Base-by-base conservation (phyloP, 2,113 vertebrate species). In the Dicaeum eximium region DNA sequence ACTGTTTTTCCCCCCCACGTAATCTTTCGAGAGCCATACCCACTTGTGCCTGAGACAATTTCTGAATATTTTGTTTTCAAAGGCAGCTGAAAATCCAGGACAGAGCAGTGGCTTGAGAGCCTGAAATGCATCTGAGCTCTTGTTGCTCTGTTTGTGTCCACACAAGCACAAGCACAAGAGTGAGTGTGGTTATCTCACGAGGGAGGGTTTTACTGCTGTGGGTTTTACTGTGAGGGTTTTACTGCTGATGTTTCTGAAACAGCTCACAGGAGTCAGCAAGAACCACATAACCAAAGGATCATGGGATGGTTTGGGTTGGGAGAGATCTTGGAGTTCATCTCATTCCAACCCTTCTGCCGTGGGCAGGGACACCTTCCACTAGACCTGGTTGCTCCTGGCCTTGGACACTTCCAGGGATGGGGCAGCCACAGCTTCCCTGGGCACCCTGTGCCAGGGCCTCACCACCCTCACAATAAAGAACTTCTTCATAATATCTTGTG, bases 1-100 rank as follows among this genome's bases (percentile, higher is more conserved):
- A 16, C 23, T 10, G 24, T 33, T 24, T 12, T 13, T 10, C 1
- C 2, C 1, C 0, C 3, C 7, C 19, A 8, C 0, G 0, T 45
- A 70, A 64, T 67, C 15, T 88, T 66, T 50, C 0, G 0, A 78
- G 21, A 75, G 11, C 20, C 37, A 20, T 40, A 13, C 22, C 17
- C 22, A 21, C 31, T 67, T 72, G 24, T 60, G 38, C 57, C 48
- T 53, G 23, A 84, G 38, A n/a, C 30, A 62, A 78, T 66, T 95
- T 72, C 51, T 70, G 42, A 51, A 30, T 57, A 56, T 57, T 72
- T 86, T 30, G 3, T 62, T 84, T 92, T 60, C 51, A 83, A 83
- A 92, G n/a, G 33, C 30, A 74, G 44, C 20, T 93, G 60, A 48
- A 90, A 86, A 80, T 28, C 9, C 15, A 42, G 51, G 35, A 40